A percentile compares a stretch with the other conserved stretches of the same genome.
These are phyloP conservation scores for Elachura formosa DNA, from an alignment of 2,113 vertebrate species.

Conservation along the genomic window DNA sequence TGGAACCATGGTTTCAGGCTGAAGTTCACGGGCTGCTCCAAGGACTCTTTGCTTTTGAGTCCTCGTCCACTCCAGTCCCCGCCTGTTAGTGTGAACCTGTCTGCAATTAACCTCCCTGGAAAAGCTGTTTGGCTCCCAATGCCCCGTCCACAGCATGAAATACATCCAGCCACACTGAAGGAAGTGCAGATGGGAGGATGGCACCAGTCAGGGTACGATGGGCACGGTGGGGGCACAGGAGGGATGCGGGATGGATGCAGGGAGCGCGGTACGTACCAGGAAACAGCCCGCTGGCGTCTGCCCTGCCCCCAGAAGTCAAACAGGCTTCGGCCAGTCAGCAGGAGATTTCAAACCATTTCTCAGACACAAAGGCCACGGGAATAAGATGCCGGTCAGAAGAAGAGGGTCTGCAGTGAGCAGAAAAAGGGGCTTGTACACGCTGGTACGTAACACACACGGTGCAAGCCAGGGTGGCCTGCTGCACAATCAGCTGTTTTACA, in stretches of 20 bases:
- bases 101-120: constrained; percentile 2
- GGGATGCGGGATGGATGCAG: neutral
- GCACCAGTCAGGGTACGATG: neutral
- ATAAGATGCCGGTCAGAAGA: constrained; percentile 96
- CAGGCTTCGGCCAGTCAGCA: constrained; percentile 91
- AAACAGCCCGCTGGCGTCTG: constrained; percentile 80
- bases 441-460: neutral
- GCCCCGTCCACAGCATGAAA: neutral
- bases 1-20: neutral
- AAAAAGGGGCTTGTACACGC: constrained; percentile 47
- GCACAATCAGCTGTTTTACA: neutral
- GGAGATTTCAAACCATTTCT: constrained; percentile 99
- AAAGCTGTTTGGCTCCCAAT: neutral
- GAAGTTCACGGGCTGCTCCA: neutral
- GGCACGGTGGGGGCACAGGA: neutral
- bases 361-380: constrained; percentile 99
- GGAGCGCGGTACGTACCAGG: constrained; percentile 79
- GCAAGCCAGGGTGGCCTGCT: neutral
- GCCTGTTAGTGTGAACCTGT: neutral
- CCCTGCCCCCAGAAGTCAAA: constrained; percentile 83
- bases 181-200: neutral
- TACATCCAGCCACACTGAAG: neutral
- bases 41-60: neutral
- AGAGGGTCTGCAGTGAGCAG: constrained; percentile 81
- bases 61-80: neutral